These are phyloP conservation scores for Leptogaster cylindrica DNA, from an alignment of 2,888 invertebrate genomes.

Conservation along the genomic window DNA sequence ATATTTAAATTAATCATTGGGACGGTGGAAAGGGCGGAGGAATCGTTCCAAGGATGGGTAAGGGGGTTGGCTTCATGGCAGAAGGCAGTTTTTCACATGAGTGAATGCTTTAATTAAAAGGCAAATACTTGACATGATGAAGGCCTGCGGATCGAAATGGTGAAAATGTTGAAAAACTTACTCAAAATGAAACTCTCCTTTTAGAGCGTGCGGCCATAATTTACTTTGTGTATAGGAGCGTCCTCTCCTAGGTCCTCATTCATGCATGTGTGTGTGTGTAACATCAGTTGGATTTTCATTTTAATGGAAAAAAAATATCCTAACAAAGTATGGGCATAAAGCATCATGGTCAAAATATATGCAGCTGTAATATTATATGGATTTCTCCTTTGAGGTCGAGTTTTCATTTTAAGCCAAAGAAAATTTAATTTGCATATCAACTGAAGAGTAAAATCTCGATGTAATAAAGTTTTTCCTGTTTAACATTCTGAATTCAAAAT, in stretches of 20 bases:
- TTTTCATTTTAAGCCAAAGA: constrained; percentile 24
- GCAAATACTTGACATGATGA: constrained; percentile 37
- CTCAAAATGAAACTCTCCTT: constrained; percentile 27
- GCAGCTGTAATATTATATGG: constrained; percentile 16
- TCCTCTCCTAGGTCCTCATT: too few relatives aligned
- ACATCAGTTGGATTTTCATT: constrained; percentile 22
- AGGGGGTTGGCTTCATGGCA: constrained; percentile 9
- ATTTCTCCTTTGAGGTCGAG: constrained; percentile 22
- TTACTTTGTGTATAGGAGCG: neutral
- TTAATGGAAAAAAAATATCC: constrained; percentile 12
- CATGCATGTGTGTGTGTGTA: neutral
- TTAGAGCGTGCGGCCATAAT: constrained; percentile 6
- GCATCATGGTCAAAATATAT: constrained; percentile 18
- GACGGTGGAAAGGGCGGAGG: too few relatives aligned
- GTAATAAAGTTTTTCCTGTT: constrained; percentile 19
- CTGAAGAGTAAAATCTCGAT: constrained; percentile 28
- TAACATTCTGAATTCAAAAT: neutral
- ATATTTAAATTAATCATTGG: constrained; percentile 34
- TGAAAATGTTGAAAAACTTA: constrained; percentile 2
- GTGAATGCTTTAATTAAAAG: constrained; percentile 29
- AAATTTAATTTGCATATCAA: constrained; percentile 37
- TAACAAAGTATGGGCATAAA: constrained; percentile 3
- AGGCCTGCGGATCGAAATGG: constrained; percentile 3
- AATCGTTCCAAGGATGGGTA: constrained; percentile 16
- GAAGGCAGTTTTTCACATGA: constrained; percentile 31